Evolutionary conservation across 2,797 vertebrate species (phyloP).

Genomic region (Apogon talboti): DNA sequence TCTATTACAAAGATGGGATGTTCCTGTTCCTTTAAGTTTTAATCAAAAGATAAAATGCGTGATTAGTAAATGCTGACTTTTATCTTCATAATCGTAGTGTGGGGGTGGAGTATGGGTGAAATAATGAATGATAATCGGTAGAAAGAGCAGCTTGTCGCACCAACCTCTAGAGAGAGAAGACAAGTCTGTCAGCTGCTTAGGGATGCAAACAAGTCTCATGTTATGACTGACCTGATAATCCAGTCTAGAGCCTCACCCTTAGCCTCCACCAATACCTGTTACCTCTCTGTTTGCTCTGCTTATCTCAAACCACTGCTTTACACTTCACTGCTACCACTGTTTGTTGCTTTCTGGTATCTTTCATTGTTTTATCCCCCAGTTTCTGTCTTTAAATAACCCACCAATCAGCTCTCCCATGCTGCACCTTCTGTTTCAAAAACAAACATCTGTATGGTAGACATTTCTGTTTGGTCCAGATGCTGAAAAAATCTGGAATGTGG

Average conservation of each 20-base stretch:
- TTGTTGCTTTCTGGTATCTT: neutral
- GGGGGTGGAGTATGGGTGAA: neutral
- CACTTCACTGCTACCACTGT: neutral
- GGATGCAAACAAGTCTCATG: slow-evolving; percentile 37
- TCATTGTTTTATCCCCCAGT: slow-evolving; percentile 10
- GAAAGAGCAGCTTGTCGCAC: neutral
- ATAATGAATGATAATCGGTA: neutral
- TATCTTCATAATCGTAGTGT: neutral
- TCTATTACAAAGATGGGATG: no score
- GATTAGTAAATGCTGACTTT: neutral
- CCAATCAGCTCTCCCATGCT: neutral
- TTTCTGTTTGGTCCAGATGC: no score
- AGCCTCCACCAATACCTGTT: slow-evolving; percentile 47
- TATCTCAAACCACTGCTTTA: neutral
- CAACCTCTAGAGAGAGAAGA: slow-evolving; percentile 4
- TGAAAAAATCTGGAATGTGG: no score
- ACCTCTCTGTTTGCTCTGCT: slow-evolving; percentile 17
- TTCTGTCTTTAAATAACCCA: slow-evolving; percentile 1
- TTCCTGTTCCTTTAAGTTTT: neutral
- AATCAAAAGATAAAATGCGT: neutral
- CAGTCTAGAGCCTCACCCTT: slow-evolving; percentile 43
- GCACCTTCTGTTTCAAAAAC: neutral
- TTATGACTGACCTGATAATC: slow-evolving; percentile 54
- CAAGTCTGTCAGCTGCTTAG: slow-evolving; percentile 9
- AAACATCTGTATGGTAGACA: neutral